Evolutionary conservation across 2,888 invertebrate genomes (phyloP).

Genomic region (Junonia oenone): DNA sequence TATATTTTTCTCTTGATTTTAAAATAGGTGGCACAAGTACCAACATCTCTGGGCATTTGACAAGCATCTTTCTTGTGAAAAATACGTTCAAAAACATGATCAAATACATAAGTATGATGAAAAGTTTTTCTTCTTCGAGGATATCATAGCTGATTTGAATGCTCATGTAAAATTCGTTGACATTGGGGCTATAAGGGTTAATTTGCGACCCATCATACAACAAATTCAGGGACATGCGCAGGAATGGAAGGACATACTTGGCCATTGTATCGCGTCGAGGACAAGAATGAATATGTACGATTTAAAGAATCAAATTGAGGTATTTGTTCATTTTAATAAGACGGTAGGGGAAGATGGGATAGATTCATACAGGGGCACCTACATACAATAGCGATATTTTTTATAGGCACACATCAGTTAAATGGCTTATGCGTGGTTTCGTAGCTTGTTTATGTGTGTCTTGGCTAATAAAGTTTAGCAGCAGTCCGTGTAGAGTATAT

Average conservation of each 20-base stretch:
- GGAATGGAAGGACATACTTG: conserved; percentile 89
- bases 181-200: conserved; percentile 85
- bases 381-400: no score
- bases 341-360: no score
- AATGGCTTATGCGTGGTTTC: no score
- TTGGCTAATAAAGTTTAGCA: no score
- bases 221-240: conserved; percentile 83
- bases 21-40: conserved; percentile 85
- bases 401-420: no score
- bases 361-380: no score
- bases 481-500: no score
- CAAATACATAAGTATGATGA: conserved; percentile 85
- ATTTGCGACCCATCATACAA: conserved; percentile 84
- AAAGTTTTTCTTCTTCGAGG: conserved; percentile 90
- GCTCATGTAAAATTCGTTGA: conserved; percentile 80
- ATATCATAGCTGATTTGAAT: conserved; percentile 84
- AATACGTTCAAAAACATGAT: conserved; percentile 83
- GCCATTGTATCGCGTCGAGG: conserved; percentile 82
- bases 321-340: no score
- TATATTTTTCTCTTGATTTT: not conserved
- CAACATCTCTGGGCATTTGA: conserved; percentile 88
- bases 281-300: conserved; percentile 84
- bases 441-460: no score
- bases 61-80: conserved; percentile 86
- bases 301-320: conserved; percentile 85